A percentile compares a stretch with the other conserved stretches of the same genome.
phyloP scores from a whole-genome alignment of 1,140 invertebrate species.

The Thereuonema tuberculata region DNA sequence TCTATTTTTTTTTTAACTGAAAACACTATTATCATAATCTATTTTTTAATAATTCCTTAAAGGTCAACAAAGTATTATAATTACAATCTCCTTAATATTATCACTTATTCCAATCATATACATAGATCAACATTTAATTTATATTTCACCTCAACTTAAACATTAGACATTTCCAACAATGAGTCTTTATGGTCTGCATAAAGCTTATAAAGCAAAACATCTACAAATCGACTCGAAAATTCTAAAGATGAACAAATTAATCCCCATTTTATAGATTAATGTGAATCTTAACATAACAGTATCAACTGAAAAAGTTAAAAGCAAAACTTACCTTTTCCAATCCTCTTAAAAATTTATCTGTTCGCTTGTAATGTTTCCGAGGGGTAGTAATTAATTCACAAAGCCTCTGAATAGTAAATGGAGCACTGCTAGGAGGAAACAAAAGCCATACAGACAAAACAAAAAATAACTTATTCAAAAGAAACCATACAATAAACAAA shows the following conservation, averaged over 20 bases:
- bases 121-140: no score
- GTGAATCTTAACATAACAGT: neutral
- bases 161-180: neutral
- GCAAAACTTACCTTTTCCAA: conserved; percentile 51
- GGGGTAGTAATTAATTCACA: conserved; percentile 84
- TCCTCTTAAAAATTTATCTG: conserved; percentile 91
- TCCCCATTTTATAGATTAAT: neutral
- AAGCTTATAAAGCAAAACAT: neutral
- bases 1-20: no score
- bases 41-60: no score
- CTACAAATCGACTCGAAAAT: neutral
- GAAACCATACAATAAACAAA: no score
- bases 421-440: conserved; percentile 58
- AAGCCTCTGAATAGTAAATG: conserved; percentile 90
- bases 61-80: no score
- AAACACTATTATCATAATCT: no score
- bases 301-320: neutral
- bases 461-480: no score
- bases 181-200: neutral
- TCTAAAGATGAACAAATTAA: neutral
- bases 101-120: no score
- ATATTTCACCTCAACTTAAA: neutral
- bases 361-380: conserved; percentile 82
- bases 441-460: no score
- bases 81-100: no score